phyloP scores from a whole-genome alignment of 1,140 invertebrate species.

The Cherax quadricarinatus region DNA sequence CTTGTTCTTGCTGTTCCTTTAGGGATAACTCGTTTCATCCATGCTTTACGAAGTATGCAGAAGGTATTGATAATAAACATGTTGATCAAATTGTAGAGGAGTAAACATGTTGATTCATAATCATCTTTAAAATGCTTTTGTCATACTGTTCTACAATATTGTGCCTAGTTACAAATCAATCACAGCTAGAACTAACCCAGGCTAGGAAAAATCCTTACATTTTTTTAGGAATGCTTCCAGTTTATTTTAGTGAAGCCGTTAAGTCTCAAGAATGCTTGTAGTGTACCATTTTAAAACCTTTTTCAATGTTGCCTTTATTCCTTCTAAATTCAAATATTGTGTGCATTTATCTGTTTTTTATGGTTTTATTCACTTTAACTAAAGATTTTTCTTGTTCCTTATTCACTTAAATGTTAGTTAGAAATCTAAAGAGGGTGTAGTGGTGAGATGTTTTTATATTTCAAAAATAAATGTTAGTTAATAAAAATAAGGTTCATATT shows the following conservation, averaged over 20 bases:
- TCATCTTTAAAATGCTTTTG: too few relatives aligned
- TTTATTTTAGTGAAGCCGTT: background rate
- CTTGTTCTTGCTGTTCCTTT: too few relatives aligned
- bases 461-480: background rate
- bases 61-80: too few relatives aligned
- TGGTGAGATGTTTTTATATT: background rate
- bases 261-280: background rate
- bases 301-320: background rate
- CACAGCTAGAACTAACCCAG: background rate
- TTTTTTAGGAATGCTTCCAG: constrained; percentile 21
- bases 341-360: background rate
- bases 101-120: too few relatives aligned
- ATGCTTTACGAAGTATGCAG: too few relatives aligned
- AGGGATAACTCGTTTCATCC: too few relatives aligned
- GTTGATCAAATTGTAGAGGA: too few relatives aligned
- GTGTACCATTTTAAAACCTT: background rate
- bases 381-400: too few relatives aligned
- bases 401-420: background rate
- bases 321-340: background rate
- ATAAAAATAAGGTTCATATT: background rate
- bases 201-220: background rate
- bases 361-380: background rate
- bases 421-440: background rate
- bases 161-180: background rate
- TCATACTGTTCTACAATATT: background rate